Percentiles rank a stretch among this genome's conserved stretches.
Conservation (phyloP, 2,888 invertebrate genomes). For the Drosophila kokeensis region DNA sequence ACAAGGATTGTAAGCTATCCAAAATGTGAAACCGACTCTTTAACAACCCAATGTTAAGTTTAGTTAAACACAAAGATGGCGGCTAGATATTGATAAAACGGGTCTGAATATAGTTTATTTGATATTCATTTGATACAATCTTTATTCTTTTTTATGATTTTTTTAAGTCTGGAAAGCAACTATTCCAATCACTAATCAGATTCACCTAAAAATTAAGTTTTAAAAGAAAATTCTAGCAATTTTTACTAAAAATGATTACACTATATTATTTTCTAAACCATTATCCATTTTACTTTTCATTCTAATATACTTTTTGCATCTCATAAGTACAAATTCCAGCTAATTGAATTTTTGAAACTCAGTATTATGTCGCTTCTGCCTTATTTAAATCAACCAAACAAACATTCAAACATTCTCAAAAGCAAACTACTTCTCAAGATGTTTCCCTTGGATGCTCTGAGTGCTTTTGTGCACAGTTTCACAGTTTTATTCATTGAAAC, state of each 20-base stretch:
- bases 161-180: background rate
- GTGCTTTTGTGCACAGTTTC: background rate
- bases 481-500: background rate
- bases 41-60: background rate
- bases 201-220: background rate
- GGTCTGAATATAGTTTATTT: background rate
- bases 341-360: background rate
- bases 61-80: background rate
- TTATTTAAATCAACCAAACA: background rate
- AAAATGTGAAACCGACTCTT: background rate
- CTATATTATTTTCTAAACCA: background rate
- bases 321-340: too few species aligned
- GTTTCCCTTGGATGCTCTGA: background rate
- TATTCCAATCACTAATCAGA: background rate
- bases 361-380: background rate
- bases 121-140: background rate
- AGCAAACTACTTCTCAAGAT: background rate
- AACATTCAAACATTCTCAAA: background rate
- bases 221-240: background rate
- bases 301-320: background rate
- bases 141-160: rapidly evolving
- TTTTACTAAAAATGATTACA: background rate
- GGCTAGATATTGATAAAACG: background rate
- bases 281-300: background rate
- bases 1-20: background rate